Base-by-base conservation (phyloP, 2,797 vertebrate species). In the Cyclopterus lumpus region DNA sequence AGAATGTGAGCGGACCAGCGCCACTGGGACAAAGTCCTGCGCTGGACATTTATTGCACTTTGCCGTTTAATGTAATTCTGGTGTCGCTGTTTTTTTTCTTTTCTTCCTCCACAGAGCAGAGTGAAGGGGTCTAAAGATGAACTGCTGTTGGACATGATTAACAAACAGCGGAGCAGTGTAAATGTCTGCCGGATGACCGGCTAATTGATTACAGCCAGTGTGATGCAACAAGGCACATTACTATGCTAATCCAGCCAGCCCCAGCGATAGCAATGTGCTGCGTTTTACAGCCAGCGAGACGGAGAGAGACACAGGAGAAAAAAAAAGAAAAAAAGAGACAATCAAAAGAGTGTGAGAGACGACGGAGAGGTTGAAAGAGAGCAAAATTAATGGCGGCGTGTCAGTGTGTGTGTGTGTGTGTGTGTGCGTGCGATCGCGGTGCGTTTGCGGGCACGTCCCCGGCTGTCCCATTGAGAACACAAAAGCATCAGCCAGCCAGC, bases 131-230 rank as follows among this genome's bases (percentile, higher is more conserved):
- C 83, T 79, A 73, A 83, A 92, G 92, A 91, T 90, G 86, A 91
- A 90, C 91, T 89, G 88, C 83, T 91, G 90, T 91, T 86, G 90
- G 89, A 94, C 93, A 88, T 90, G 91, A 94, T 93, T 92, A 94
- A 92, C 91, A 93, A 94, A 93, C 92, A 88, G 86, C 83, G 51
- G 81, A 91, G 80, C 79, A 66, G 92, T 90, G 91, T 93, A 91
- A 90, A 90, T 77, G 92, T 94, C 89, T 91, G 77, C 88, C 63
- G 90, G 86, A 85, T 82, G 90, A 90, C 91, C 92, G 88, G 83
- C 90, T 83, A 95, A 95, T 95, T 94, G 94, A 95, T 95, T 95
- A 93, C 89, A 88, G 81, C 77, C 82, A 91, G 90, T 90, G 88
- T 92, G 92, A 94, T 91, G 91, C 91, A 93, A 93, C 91, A 91